Evolutionary conservation across 64 coral and sea anemone species (phyloP), one percentile per base, ranked within the genome.

Genomic region (Dendrophyllia cribrosa): DNA sequence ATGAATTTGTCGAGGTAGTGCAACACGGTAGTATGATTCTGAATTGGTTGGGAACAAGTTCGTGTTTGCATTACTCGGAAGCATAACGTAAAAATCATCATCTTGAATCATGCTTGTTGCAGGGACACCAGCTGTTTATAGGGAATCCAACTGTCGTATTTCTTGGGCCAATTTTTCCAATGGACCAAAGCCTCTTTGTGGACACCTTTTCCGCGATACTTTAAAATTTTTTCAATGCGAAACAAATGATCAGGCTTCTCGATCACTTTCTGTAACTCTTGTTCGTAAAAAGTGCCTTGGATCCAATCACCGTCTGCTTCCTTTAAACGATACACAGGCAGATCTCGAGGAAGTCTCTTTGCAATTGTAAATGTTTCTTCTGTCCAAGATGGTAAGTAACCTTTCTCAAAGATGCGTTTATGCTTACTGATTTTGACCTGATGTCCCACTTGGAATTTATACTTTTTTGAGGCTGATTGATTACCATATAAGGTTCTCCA

Each of bases 321-420:
- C 2, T 34, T 34, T 34, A 34, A 34, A 71, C 64, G 56, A 50
- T 91, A 91, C 22, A 91, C 89, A 2, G 89, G 76, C 43, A 46
- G 76, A 13, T 74, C 4, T 24, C 77, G 72, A 20, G 76, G 43
- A 52, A 91, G 19, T 72, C 77, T n/a, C 53, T 91, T 64, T 5
- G 56, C 20, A 16, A 90, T 56, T 6, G 61, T 79, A 24, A 90
- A 90, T 8, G 58, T 90, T 49, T 90, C 88, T 20, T 52, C 24
- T 4, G 65, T 90, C 60, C 60, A 79, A 19, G 34, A 48, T 4
- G 60, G 26, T 9, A 11, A 19, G 58, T 91, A 91, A 56, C 60
- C 77, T 59, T 91, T 91, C 19, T 81, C 78, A 82, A 91, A 91
- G 14, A 58, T 56, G 43, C 73, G n/a, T 25, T 82, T 80, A 17